Percentiles rank a stretch among this genome's conserved stretches.
Evolutionary conservation across 2,797 vertebrate genomes (phyloP).

Genomic region (Sphenopsis melanotis): DNA sequence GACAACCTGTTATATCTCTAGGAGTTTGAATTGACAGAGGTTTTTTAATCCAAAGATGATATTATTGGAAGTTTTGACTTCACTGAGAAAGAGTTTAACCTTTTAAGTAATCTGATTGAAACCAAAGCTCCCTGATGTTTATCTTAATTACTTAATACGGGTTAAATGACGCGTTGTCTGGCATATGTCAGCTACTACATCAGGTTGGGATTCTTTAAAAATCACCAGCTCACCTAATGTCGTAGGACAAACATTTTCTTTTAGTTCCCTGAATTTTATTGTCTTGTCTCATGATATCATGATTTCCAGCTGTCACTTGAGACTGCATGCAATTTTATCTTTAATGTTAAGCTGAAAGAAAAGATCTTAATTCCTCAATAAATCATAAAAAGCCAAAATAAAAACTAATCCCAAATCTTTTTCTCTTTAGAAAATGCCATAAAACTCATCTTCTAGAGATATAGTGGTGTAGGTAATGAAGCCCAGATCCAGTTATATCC

Average conservation of each 20-base stretch:
- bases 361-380: neutral
- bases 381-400: neutral
- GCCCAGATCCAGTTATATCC: neutral
- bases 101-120: constrained; percentile 43
- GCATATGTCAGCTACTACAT: neutral
- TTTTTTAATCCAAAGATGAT: neutral
- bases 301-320: neutral
- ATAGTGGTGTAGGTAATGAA: neutral
- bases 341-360: neutral
- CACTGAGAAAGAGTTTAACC: constrained; percentile 1
- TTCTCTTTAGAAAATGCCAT: neutral
- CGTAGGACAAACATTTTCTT: neutral
- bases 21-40: neutral
- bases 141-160: constrained; percentile 19
- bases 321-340: neutral
- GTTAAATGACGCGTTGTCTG: neutral
- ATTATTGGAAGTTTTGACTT: neutral
- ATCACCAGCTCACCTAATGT: neutral
- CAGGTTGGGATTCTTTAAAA: neutral
- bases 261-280: neutral
- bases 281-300: neutral
- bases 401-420: neutral
- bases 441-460: neutral
- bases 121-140: constrained; percentile 13
- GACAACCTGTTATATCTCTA: neutral